These are phyloP conservation scores for Malurus elegans DNA, from an alignment of 2,113 vertebrate genomes.

Conservation along the genomic window DNA sequence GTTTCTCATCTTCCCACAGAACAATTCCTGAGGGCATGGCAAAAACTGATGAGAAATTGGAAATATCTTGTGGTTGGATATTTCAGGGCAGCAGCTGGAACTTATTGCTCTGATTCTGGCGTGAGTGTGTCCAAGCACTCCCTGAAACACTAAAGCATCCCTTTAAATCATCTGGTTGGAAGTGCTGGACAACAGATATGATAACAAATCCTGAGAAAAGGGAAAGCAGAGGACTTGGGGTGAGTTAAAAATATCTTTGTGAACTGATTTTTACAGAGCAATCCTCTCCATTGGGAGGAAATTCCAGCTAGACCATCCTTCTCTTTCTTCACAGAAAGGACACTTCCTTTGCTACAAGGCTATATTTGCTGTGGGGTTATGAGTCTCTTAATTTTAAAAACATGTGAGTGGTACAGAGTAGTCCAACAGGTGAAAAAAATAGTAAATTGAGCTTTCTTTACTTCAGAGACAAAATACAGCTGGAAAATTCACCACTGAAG, in stretches of 20 bases:
- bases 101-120: not conserved
- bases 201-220: not conserved
- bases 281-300: constrained; percentile 27
- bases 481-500: not conserved
- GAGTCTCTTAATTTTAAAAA: not conserved
- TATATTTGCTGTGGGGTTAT: not conserved
- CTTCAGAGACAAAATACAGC: not conserved
- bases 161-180: not conserved
- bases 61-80: not conserved
- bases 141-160: not conserved
- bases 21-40: not conserved
- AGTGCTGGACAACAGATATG: not conserved
- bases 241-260: constrained; percentile 27
- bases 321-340: not conserved
- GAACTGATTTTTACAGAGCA: not conserved
- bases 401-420: not conserved
- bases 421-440: not conserved
- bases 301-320: not conserved
- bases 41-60: not conserved
- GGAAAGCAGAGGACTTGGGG: not conserved
- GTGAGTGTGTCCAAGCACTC: not conserved
- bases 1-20: not conserved
- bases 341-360: not conserved
- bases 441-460: not conserved
- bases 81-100: not conserved